These are phyloP conservation scores for Nomada lathburiana DNA, from an alignment of 2,888 invertebrate genomes.

Conservation along the genomic window DNA sequence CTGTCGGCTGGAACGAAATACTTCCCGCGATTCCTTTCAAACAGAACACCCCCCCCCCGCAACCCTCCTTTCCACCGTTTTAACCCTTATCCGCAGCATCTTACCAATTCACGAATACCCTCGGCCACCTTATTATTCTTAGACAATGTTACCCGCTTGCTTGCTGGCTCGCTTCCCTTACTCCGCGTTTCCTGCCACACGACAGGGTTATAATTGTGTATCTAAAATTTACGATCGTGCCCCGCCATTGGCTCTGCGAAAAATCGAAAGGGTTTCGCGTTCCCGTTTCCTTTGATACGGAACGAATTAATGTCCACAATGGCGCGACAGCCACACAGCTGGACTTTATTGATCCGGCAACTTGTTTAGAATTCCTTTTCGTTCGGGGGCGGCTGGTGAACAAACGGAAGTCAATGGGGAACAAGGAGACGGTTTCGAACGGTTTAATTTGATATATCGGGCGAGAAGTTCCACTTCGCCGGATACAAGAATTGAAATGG, in stretches of 20 bases:
- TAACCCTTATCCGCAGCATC: slow-evolving; percentile 57
- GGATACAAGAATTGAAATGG: background rate
- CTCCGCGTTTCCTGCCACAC: background rate
- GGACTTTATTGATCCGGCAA: slow-evolving; percentile 37
- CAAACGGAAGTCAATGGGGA: slow-evolving; percentile 13
- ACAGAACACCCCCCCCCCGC: slow-evolving; percentile 10
- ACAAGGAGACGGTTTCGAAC: slow-evolving; percentile 2
- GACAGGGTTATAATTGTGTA: slow-evolving; percentile 39
- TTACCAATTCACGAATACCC: slow-evolving; percentile 57
- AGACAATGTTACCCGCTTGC: slow-evolving; percentile 32
- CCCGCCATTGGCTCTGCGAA: slow-evolving; percentile 22
- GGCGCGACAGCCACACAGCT: slow-evolving; percentile 30
- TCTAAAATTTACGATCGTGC: slow-evolving; percentile 57
- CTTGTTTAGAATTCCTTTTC: slow-evolving; percentile 26
- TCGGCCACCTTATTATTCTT: slow-evolving; percentile 57
- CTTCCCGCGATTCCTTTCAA: slow-evolving; percentile 73
- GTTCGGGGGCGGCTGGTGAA: background rate
- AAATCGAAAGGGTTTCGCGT: slow-evolving; percentile 42
- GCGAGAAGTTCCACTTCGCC: background rate
- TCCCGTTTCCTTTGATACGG: slow-evolving; percentile 36
- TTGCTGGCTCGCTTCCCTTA: background rate
- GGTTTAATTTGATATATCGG: slow-evolving; percentile 8
- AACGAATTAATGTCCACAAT: slow-evolving; percentile 45
- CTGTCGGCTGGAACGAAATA: slow-evolving; percentile 76
- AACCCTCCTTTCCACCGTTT: slow-evolving; percentile 42